Evolutionary conservation across 2,888 invertebrate species (phyloP).

Genomic region (Sinopyrophorus schimmeli): DNA sequence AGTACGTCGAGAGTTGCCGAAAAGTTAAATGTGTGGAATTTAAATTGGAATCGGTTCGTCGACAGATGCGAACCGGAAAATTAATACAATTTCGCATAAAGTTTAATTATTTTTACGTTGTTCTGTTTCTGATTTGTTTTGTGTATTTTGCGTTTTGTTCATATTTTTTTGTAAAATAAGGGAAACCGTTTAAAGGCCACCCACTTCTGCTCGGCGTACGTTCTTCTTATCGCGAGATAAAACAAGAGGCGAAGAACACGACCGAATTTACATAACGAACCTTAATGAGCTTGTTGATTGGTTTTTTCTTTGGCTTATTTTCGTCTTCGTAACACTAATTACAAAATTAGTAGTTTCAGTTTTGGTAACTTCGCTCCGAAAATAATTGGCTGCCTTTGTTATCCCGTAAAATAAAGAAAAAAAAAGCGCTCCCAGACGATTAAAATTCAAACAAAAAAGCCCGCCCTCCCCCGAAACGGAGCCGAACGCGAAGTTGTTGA

Average conservation of each 20-base stretch:
- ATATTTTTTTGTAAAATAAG: neutral
- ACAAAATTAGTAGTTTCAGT: slow-evolving; percentile 30
- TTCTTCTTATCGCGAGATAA: slow-evolving; percentile 21
- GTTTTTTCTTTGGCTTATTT: slow-evolving; percentile 19
- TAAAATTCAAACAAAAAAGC: too few species aligned
- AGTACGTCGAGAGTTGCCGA: too few species aligned
- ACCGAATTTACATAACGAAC: slow-evolving; percentile 29
- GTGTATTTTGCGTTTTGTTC: neutral
- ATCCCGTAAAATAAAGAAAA: too few species aligned
- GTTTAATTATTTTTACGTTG: neutral
- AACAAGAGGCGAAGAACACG: slow-evolving; percentile 27
- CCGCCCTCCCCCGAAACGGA: too few species aligned
- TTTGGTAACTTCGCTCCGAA: too few species aligned
- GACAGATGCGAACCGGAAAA: slow-evolving; percentile 10
- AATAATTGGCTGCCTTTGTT: too few species aligned
- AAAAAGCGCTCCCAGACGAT: too few species aligned
- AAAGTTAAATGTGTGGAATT: slow-evolving; percentile 10
- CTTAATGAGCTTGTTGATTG: slow-evolving; percentile 28
- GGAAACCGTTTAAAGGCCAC: slow-evolving; percentile 7
- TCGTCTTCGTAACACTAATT: too few species aligned
- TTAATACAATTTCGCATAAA: slow-evolving; percentile 1
- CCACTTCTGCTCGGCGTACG: slow-evolving; percentile 8
- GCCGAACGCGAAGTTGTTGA: too few species aligned
- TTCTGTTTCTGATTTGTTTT: neutral
- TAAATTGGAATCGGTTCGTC: slow-evolving; percentile 12